Conservation (phyloP, 2,888 invertebrate species). For the Apodemia hepburni region DNA sequence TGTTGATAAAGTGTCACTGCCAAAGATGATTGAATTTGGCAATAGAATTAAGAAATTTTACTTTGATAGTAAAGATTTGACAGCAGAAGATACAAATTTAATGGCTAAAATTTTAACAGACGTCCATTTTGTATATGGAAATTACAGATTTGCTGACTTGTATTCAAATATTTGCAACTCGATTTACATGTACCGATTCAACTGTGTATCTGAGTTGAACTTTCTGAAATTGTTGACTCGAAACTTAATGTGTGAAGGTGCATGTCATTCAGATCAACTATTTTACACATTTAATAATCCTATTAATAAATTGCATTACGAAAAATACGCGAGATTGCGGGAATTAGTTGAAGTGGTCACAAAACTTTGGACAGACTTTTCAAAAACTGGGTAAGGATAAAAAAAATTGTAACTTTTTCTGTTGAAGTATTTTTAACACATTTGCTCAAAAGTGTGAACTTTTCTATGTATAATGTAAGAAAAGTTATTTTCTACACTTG, state of each 20-base stretch:
- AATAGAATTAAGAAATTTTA: conserved; percentile 37
- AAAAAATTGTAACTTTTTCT: too few relatives aligned
- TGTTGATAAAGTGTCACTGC: conserved; percentile 31
- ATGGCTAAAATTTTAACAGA: conserved; percentile 33
- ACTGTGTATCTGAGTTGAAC: conserved; percentile 39
- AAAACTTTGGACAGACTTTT: conserved; percentile 63
- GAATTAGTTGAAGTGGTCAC: conserved; percentile 46
- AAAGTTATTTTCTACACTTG: too few relatives aligned
- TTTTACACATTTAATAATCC: conserved; percentile 54
- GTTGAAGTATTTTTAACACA: too few relatives aligned
- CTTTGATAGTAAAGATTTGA: conserved; percentile 32
- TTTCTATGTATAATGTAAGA: too few relatives aligned
- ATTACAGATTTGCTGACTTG: conserved; percentile 36
- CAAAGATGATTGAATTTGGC: conserved; percentile 34
- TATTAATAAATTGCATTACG: conserved; percentile 42
- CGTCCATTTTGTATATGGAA: conserved; percentile 32
- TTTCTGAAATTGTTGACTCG: conserved; percentile 33
- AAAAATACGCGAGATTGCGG: conserved; percentile 39
- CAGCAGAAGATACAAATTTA: conserved; percentile 27
- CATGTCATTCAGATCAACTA: conserved; percentile 61
- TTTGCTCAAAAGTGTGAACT: too few relatives aligned
- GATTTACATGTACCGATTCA: conserved; percentile 39
- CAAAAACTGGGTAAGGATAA: conserved; percentile 39
- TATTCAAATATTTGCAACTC: conserved; percentile 29
- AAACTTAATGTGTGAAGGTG: conserved; percentile 38